Evolutionary conservation across 2,113 vertebrate species (phyloP).

Genomic region (Paramisgurnus dabryanus): DNA sequence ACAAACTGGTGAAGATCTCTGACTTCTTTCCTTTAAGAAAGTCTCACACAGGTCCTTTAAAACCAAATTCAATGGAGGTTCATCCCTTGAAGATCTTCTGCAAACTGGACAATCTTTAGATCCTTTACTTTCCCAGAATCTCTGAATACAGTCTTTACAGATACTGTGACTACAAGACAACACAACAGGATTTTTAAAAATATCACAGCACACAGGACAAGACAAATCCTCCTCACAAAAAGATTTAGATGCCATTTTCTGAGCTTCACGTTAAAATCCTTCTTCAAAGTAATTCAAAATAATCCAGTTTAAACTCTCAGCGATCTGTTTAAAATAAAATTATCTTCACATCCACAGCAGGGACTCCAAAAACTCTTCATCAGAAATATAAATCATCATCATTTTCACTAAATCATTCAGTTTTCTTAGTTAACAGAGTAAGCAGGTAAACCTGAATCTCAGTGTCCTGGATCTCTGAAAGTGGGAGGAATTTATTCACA

Average conservation of each 20-base stretch:
- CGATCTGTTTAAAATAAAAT: background rate
- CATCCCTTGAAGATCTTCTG: background rate
- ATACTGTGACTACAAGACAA: conserved; percentile 14
- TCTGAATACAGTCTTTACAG: conserved; percentile 11
- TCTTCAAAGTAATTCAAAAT: background rate
- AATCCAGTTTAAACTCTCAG: background rate
- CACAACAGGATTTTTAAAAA: conserved; percentile 16
- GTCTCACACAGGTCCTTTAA: conserved; percentile 12
- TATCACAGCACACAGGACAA: conserved; percentile 1
- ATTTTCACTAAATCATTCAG: too few relatives aligned
- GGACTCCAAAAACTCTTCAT: too few relatives aligned
- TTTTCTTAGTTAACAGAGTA: too few relatives aligned
- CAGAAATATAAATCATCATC: too few relatives aligned
- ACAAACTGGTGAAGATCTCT: background rate
- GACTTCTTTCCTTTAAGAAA: conserved; percentile 7
- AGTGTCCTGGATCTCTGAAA: too few relatives aligned
- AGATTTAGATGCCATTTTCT: conserved; percentile 22
- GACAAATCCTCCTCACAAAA: background rate
- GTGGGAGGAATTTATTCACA: too few relatives aligned
- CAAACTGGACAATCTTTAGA: conserved; percentile 18
- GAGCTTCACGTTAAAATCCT: background rate
- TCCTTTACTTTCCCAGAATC: background rate
- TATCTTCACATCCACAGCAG: background rate
- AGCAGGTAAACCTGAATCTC: too few relatives aligned
- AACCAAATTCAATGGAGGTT: background rate